Conservation (phyloP, 2,113 vertebrate species). For the Egretta garzetta region DNA sequence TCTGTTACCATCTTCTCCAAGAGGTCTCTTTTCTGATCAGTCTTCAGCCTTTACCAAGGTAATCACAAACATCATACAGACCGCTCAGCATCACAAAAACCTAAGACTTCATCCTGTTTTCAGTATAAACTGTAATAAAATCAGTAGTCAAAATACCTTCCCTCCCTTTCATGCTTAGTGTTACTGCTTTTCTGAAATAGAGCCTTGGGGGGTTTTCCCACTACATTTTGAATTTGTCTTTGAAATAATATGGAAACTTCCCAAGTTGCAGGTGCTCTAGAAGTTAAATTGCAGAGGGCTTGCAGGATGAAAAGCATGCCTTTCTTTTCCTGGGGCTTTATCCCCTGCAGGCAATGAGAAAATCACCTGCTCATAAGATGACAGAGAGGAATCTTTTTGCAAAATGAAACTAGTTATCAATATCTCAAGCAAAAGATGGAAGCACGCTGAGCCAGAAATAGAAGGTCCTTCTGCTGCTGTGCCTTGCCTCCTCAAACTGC, state of each 20-base stretch:
- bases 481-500: neutral
- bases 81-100: neutral
- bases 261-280: neutral
- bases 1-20: neutral
- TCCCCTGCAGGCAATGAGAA: neutral
- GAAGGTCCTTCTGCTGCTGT: neutral
- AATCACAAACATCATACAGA: neutral
- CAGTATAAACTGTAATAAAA: neutral
- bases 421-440: neutral
- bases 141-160: neutral
- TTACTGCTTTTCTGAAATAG: neutral
- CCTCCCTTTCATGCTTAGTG: neutral
- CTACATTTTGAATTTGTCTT: neutral
- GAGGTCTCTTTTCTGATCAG: neutral
- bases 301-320: neutral
- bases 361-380: neutral
- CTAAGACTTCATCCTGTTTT: neutral
- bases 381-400: neutral
- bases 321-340: neutral
- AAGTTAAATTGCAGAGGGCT: neutral
- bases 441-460: neutral
- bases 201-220: neutral
- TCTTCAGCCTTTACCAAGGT: neutral
- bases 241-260: neutral
- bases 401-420: neutral